Evolutionary conservation across 2,888 invertebrate genomes (phyloP).

Genomic region (Eubasilissa splendida): DNA sequence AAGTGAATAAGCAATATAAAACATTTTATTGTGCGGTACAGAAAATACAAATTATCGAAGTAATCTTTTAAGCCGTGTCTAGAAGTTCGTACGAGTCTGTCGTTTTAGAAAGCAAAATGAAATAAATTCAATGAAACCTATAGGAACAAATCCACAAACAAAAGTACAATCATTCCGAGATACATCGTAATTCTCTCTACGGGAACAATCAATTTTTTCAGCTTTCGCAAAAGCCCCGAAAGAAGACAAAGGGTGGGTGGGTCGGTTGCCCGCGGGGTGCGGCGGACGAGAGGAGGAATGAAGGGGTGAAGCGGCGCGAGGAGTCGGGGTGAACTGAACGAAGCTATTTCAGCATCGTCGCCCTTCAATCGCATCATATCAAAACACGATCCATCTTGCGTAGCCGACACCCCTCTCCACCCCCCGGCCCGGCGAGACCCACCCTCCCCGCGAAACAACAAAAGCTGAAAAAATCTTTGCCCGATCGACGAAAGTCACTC

Average conservation of each 20-base stretch:
- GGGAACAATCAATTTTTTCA: conserved; percentile 40
- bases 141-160: conserved; percentile 43
- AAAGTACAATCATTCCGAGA: conserved; percentile 34
- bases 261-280: conserved; percentile 11
- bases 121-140: conserved; percentile 41
- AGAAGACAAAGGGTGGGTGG: conserved; percentile 53
- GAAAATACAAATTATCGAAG: not conserved
- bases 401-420: conserved; percentile 40
- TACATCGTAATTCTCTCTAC: conserved; percentile 38
- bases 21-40: not conserved
- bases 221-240: conserved; percentile 49
- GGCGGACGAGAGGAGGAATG: not conserved
- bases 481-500: conserved; percentile 40
- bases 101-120: conserved; percentile 25
- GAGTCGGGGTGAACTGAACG: conserved; percentile 44
- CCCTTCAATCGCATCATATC: conserved; percentile 63
- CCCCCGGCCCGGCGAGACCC: conserved; percentile 23
- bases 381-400: conserved; percentile 64
- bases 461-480: conserved; percentile 53
- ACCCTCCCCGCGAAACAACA: conserved; percentile 49
- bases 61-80: too few species aligned
- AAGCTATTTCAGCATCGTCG: conserved; percentile 57
- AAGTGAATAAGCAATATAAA: too few species aligned
- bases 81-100: not conserved
- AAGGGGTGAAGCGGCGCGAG: conserved; percentile 20